Evolutionary conservation across 2,888 invertebrate species (phyloP), one percentile per base, ranked within the genome.

Genomic region (Palloptera scutellata): DNA sequence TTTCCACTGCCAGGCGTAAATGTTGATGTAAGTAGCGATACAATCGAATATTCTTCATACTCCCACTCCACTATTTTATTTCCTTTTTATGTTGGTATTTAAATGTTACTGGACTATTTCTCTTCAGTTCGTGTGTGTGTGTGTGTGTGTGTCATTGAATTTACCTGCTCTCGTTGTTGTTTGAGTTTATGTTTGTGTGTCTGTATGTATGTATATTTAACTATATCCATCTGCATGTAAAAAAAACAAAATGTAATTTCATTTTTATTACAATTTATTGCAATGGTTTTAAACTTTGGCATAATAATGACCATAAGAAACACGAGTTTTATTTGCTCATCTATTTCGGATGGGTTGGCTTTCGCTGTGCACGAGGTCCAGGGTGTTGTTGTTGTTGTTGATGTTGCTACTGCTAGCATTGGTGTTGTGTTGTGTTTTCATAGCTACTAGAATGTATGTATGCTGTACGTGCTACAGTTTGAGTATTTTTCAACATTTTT

Each of bases 1-100:
- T 94, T 95, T 82, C 87, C 89, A 59, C 86, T 93, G 76, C 92
- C 92, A 1, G 95, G 95, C 75, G 92, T 95, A 71, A 90, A 90
- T 78, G 94, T 95, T 61, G 92, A 94, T 87, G 95, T 95, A 86
- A 93, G 94, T 90, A 59, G 68, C 42, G 19, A n/a, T 15, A 30
- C 13, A 54, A 19, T 42, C 53, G 48, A 55, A 62, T 20, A n/a
- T 41, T 40, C 40, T 61, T 48, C 51, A 52, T 40, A 41, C 17
- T 2, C 30, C 30, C 30, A 6, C 30, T 30, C 30, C 30, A 30
- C 30, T 30, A 30, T 30, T 30, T 30, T 30, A 30, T 30, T 30
- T 4, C 2, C 30, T 30, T 30, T 30, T 30, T 30, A 30, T 30
- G 30, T 30, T 30, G 30, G 30, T 30, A 30, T 30, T 30, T 30